phyloP scores from a whole-genome alignment of 2,797 vertebrate species.

The Strix occidentalis region DNA sequence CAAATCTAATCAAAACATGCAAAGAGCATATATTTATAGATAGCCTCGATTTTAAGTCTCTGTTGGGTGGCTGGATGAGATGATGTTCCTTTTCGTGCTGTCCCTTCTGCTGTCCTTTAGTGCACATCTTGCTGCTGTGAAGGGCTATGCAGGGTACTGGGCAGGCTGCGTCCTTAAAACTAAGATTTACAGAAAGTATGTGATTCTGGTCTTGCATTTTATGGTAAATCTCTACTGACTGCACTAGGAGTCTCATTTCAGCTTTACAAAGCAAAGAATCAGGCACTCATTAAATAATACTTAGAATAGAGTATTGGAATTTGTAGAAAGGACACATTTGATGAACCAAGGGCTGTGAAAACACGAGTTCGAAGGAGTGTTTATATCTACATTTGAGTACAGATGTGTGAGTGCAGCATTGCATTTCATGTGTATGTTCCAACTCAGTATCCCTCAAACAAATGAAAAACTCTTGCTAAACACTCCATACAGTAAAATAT shows the following conservation, averaged over 20 bases:
- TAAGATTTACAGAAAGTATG: neutral
- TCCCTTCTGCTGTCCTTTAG: neutral
- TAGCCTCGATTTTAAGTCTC: neutral
- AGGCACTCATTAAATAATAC: neutral
- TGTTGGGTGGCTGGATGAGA: neutral
- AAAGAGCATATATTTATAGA: neutral
- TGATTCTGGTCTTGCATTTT: neutral
- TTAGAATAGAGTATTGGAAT: neutral
- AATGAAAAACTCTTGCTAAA: conserved; percentile 14
- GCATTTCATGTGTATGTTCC: neutral
- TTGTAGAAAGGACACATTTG: neutral
- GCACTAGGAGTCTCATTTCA: neutral
- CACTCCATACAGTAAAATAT: conserved; percentile 10
- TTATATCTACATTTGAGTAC: neutral
- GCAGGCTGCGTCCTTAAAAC: neutral
- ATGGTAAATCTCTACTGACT: neutral
- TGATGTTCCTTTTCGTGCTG: neutral
- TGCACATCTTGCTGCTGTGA: accelerated
- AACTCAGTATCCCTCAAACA: neutral
- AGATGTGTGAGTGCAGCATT: neutral
- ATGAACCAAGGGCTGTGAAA: neutral
- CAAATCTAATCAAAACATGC: neutral
- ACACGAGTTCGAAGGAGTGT: accelerated
- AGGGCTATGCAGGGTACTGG: accelerated
- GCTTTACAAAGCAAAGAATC: neutral